phyloP scores from a whole-genome alignment of 2,888 invertebrate species.

The Cheilosia grossa region DNA sequence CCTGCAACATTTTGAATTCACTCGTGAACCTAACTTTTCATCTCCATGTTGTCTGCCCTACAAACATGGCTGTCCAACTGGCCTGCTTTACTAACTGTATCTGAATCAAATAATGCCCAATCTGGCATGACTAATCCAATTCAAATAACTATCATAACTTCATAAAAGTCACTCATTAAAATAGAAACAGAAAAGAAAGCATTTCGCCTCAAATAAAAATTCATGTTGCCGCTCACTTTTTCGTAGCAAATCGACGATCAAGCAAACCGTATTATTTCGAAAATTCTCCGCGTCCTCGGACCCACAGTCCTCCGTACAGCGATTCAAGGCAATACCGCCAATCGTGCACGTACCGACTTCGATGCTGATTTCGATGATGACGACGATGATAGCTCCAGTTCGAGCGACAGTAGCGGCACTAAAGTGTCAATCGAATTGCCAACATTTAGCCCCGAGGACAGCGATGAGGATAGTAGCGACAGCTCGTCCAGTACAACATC shows the following conservation, averaged over 20 bases:
- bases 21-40: no score
- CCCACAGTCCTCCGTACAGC: constrained; percentile 86
- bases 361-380: constrained; percentile 83
- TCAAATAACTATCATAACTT: not conserved
- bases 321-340: constrained; percentile 81
- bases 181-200: constrained; percentile 22
- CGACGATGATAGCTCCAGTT: constrained; percentile 82
- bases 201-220: constrained; percentile 44
- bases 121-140: not conserved
- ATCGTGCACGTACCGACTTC: constrained; percentile 82
- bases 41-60: no score
- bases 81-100: constrained; percentile 2
- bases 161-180: constrained; percentile 14
- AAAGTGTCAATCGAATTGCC: constrained; percentile 87
- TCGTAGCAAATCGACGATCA: constrained; percentile 83
- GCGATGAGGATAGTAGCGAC: constrained; percentile 84
- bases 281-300: constrained; percentile 90
- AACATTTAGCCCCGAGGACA: constrained; percentile 87
- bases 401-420: constrained; percentile 79
- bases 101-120: no score
- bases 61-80: not conserved
- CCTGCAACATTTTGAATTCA: no score
- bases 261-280: constrained; percentile 81
- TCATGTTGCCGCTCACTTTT: constrained; percentile 76
- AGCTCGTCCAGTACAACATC: constrained; percentile 76